Evolutionary conservation across 2,113 vertebrate genomes (phyloP).

Genomic region (Synchiropus splendidus): DNA sequence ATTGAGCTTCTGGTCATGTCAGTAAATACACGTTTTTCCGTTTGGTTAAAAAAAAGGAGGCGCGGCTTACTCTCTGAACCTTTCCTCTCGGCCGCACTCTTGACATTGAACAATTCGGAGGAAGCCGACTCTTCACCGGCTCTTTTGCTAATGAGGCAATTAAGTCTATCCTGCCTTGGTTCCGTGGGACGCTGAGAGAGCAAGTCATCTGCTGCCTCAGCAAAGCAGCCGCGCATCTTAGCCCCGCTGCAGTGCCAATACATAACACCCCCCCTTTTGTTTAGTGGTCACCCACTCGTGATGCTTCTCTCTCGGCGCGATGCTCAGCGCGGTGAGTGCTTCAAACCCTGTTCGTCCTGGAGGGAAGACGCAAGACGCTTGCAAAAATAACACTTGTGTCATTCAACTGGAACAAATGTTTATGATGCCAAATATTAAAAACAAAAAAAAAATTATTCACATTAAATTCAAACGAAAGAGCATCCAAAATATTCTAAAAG

Average conservation of each 20-base stretch:
- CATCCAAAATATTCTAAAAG: no score
- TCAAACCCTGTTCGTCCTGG: background rate
- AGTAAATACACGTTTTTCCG: constrained; percentile 40
- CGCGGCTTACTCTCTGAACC: constrained; percentile 60
- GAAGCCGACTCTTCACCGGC: constrained; percentile 44
- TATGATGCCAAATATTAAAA: no score
- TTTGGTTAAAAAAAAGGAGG: constrained; percentile 32
- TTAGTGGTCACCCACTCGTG: constrained; percentile 10
- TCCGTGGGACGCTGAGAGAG: constrained; percentile 41
- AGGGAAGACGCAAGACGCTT: constrained; percentile 16
- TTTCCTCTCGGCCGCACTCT: constrained; percentile 58
- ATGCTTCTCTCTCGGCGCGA: constrained; percentile 15
- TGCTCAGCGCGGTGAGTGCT: constrained; percentile 1
- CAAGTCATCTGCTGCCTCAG: constrained; percentile 62
- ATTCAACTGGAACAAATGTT: no score
- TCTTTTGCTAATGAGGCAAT: constrained; percentile 69
- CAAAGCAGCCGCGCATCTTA: constrained; percentile 51
- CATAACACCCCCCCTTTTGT: constrained; percentile 23
- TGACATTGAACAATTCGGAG: constrained; percentile 65
- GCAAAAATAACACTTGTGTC: no score
- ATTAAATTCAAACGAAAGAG: no score
- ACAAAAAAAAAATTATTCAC: no score
- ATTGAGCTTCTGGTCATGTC: constrained; percentile 22
- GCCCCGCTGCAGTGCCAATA: constrained; percentile 32
- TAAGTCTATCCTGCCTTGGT: constrained; percentile 57